phyloP scores from a whole-genome alignment of 2,888 invertebrate genomes.

The Tipula unca region DNA sequence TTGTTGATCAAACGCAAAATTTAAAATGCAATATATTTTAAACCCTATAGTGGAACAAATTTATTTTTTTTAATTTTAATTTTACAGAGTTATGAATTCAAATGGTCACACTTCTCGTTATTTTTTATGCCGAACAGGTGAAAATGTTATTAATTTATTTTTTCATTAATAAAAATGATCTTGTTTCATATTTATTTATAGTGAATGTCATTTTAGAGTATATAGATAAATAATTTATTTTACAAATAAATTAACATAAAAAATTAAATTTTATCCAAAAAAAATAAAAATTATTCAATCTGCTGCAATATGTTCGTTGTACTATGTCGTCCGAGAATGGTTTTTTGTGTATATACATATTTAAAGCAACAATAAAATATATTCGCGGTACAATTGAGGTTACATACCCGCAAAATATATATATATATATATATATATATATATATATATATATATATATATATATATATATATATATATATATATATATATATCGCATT shows the following conservation, averaged over 20 bases:
- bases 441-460: neutral
- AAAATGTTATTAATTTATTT: neutral
- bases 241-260: neutral
- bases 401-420: neutral
- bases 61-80: neutral
- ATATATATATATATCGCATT: too few relatives aligned
- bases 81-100: too few relatives aligned
- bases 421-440: neutral
- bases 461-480: neutral
- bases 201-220: neutral
- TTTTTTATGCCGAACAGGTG: neutral
- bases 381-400: neutral
- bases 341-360: neutral
- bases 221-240: neutral
- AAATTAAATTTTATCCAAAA: neutral
- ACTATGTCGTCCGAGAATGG: neutral
- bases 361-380: neutral
- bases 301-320: neutral
- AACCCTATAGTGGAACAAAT: neutral
- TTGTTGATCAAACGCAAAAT: neutral
- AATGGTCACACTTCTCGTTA: neutral
- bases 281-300: neutral
- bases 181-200: neutral
- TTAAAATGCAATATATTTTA: neutral
- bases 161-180: neutral